Evolutionary conservation across 1,140 invertebrate genomes (phyloP).

Genomic region (Trachymyrmex cornetzi): DNA sequence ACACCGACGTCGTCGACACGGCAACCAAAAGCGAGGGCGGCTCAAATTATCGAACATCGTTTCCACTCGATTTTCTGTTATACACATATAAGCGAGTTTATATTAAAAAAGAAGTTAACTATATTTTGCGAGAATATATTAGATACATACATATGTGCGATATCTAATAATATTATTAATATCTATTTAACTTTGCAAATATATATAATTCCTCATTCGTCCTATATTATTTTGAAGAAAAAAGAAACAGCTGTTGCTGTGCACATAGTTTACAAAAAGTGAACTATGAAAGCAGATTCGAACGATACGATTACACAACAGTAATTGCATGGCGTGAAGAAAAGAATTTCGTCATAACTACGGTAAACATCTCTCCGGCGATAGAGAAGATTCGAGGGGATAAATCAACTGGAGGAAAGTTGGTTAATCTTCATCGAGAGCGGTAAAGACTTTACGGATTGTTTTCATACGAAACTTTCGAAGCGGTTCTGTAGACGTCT

Average conservation of each 20-base stretch:
- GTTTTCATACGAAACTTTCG: constrained; percentile 72
- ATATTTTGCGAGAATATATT: neutral
- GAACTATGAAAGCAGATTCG: neutral
- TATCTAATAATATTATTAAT: too few species aligned
- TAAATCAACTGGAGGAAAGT: constrained; percentile 62
- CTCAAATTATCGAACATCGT: constrained; percentile 41
- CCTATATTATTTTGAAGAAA: neutral
- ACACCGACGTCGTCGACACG: constrained; percentile 24
- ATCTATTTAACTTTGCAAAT: too few species aligned
- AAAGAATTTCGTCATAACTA: constrained; percentile 55
- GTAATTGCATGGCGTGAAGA: constrained; percentile 39
- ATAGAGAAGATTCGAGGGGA: constrained; percentile 55
- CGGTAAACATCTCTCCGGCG: constrained; percentile 2
- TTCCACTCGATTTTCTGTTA: neutral
- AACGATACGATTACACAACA: constrained; percentile 13
- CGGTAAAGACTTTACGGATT: constrained; percentile 66
- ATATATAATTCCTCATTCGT: neutral
- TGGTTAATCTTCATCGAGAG: constrained; percentile 71
- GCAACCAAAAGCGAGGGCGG: constrained; percentile 6
- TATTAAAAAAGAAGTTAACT: neutral
- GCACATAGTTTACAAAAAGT: neutral
- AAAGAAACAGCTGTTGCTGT: neutral
- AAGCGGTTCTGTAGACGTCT: constrained; percentile 60
- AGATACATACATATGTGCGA: neutral
- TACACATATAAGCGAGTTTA: neutral